Evolutionary conservation across 2,888 invertebrate genomes (phyloP).

Genomic region (Rhamphomyia laevipes): DNA sequence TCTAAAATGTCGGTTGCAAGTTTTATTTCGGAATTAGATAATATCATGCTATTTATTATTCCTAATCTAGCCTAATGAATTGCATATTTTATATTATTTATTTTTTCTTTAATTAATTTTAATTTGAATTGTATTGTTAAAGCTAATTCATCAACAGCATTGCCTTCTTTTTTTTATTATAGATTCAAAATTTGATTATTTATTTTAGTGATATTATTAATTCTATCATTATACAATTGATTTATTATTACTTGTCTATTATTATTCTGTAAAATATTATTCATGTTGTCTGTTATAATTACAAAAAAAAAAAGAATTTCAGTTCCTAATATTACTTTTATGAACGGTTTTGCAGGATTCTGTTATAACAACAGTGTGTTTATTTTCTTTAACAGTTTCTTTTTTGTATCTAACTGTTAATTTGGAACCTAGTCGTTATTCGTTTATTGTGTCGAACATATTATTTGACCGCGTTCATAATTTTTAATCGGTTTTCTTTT

Average conservation of each 20-base stretch:
- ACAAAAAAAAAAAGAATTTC: no score
- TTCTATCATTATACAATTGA: slow-evolving; percentile 8
- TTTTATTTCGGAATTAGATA: slow-evolving; percentile 13
- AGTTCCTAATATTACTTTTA: no score
- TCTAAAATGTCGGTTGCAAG: slow-evolving; percentile 11
- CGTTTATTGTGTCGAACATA: background rate
- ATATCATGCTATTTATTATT: slow-evolving; percentile 14
- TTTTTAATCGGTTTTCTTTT: background rate
- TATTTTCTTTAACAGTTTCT: no score
- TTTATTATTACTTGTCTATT: slow-evolving; percentile 14
- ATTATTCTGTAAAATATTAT: slow-evolving; percentile 11
- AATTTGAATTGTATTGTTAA: slow-evolving; percentile 11
- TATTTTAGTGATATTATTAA: slow-evolving; percentile 9
- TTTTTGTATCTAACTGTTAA: no score
- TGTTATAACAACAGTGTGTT: no score
- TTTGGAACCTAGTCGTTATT: background rate
- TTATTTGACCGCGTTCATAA: background rate
- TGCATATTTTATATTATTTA: slow-evolving; percentile 12
- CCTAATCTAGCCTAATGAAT: slow-evolving; percentile 13
- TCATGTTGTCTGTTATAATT: slow-evolving; percentile 10
- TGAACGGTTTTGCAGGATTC: no score
- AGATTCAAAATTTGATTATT: slow-evolving; percentile 8
- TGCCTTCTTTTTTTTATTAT: slow-evolving; percentile 5
- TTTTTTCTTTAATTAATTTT: slow-evolving; percentile 13
- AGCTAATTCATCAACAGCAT: slow-evolving; percentile 5